Percentiles rank a stretch among this genome's conserved stretches.
Evolutionary conservation across 2,888 invertebrate species (phyloP).

Genomic region (Spilarctia lutea): DNA sequence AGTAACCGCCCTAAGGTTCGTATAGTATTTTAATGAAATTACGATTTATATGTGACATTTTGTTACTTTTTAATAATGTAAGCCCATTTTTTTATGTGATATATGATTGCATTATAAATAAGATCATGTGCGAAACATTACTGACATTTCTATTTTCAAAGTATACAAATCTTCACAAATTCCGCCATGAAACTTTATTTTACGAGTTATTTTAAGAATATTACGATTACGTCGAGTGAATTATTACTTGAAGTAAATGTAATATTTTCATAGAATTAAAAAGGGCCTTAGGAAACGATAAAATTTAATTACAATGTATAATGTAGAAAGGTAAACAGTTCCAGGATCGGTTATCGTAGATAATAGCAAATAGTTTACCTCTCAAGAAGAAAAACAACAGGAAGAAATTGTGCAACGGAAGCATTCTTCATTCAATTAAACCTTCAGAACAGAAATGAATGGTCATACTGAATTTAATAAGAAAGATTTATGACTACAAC

Average conservation of each 20-base stretch:
- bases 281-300: too few relatives aligned
- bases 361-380: conserved; percentile 15
- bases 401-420: not conserved
- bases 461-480: conserved; percentile 42
- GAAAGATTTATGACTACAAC: conserved; percentile 50
- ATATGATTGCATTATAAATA: not conserved
- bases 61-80: too few relatives aligned
- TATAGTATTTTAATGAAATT: too few relatives aligned
- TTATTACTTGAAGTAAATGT: too few relatives aligned
- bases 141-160: not conserved
- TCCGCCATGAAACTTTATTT: not conserved
- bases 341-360: not conserved
- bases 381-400: not conserved
- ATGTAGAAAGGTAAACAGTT: not conserved
- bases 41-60: too few relatives aligned
- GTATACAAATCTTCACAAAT: not conserved
- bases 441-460: conserved; percentile 19
- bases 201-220: not conserved
- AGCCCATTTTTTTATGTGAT: not conserved
- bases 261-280: not conserved
- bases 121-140: not conserved
- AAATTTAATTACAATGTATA: too few relatives aligned
- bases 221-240: too few relatives aligned
- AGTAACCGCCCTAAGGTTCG: too few relatives aligned
- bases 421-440: conserved; percentile 18